Percentiles rank a stretch among this genome's conserved stretches.
These are phyloP conservation scores for Pelusios castaneus DNA, from an alignment of 2,113 vertebrate species.

Conservation along the genomic window DNA sequence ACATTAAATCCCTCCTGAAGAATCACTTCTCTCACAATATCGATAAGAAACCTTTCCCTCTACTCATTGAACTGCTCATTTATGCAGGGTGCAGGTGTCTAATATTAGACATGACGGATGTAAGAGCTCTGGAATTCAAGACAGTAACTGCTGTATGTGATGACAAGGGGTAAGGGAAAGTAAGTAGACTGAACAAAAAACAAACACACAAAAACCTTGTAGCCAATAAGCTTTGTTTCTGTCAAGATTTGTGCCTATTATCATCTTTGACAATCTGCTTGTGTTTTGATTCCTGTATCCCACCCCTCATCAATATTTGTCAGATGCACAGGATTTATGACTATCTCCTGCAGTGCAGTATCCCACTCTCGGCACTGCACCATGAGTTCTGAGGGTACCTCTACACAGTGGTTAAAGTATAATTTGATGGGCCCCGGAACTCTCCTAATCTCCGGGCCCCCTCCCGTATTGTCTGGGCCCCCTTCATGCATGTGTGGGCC, in stretches of 20 bases:
- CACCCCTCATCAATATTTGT: not conserved
- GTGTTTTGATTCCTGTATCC: not conserved
- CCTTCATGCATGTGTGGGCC: too few relatives aligned
- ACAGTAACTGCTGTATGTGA: not conserved
- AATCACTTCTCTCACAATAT: not conserved
- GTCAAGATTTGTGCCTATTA: not conserved
- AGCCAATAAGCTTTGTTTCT: not conserved
- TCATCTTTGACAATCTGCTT: not conserved
- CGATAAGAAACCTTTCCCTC: not conserved
- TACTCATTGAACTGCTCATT: not conserved
- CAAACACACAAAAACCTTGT: not conserved
- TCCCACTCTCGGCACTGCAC: too few relatives aligned
- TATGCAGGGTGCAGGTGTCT: not conserved
- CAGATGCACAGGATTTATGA: not conserved
- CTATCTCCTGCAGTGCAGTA: not conserved
- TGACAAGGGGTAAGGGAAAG: not conserved
- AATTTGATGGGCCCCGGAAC: too few relatives aligned
- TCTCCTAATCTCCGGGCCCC: too few relatives aligned
- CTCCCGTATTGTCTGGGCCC: too few relatives aligned
- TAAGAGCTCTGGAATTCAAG: not conserved
- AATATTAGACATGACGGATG: not conserved
- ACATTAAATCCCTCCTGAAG: too few relatives aligned
- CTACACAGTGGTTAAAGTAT: too few relatives aligned
- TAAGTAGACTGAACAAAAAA: not conserved
- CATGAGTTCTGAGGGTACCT: not conserved